Evolutionary conservation across 2,888 invertebrate species (phyloP), one percentile per base, ranked within the genome.

Genomic region (Eilema depressum): DNA sequence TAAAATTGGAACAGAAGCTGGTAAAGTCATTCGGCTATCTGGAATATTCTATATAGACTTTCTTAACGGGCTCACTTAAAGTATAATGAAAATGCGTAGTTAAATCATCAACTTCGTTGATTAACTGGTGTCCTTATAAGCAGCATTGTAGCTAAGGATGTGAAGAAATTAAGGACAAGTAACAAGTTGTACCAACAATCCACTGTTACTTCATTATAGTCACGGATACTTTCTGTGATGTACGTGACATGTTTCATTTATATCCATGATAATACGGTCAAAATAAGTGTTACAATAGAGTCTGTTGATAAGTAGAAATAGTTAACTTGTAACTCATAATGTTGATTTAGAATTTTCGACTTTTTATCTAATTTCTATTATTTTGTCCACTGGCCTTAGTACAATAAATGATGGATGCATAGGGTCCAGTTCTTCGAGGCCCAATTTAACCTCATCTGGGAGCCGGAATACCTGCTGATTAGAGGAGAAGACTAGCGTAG

Each of bases 161-260:
- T 63, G 69, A 71, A 67, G 72, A 69, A 81, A 84, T 77, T 81
- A 83, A 75, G 80, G 77, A 74, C 80, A 65, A 77, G 75, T 73
- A 77, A 74, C 80, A 65, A 77, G 75, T 73, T 72, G 68, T 65
- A 59, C 75, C 79, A 81, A 81, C 76, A 66, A 73, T 64, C 70
- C 63, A 72, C 70, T 63, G 63, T 75, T 77, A 47, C 70, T 72
- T 66, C 63, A 79, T 81, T 80, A 81, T 67, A 77, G 81, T 75
- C 75, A 80, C 74, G 79, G 74, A 79, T 62, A 69, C 80, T 73
- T 74, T 69, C 69, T 63, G 33, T 59, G 37, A 30, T 33, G 70
- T 67, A 80, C 81, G 81, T 80, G 81, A 79, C 74, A 41, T 25
- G 73, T 75, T 69, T 74, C 20, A 57, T 65, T 68, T 75, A 70